Conservation (phyloP, 2,888 invertebrate genomes). For the Elmis aenea region DNA sequence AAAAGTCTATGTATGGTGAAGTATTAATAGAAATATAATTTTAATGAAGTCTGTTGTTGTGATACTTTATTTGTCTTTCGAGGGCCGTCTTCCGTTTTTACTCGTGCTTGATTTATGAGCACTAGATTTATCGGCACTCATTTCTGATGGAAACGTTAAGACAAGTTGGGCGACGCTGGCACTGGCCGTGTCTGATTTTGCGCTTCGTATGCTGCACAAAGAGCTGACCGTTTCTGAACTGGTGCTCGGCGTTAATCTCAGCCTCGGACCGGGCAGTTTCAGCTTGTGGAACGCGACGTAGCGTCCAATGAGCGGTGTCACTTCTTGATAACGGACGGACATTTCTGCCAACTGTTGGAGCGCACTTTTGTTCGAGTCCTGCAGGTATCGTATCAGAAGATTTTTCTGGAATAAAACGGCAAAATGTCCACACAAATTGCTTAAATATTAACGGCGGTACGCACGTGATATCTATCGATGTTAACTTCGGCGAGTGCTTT, state of each 20-base stretch:
- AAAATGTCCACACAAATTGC: too few relatives aligned
- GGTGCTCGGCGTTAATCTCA: conserved; percentile 15
- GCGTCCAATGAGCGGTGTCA: conserved; percentile 33
- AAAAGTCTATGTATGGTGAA: too few relatives aligned
- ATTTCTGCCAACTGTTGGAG: conserved; percentile 55
- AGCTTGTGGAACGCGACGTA: conserved; percentile 35
- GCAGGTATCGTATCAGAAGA: conserved; percentile 53
- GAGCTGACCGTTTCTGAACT: conserved; percentile 19
- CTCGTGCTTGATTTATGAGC: too few relatives aligned
- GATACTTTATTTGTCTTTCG: background rate
- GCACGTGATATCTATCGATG: too few relatives aligned
- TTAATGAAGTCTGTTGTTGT: background rate
- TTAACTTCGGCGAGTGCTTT: too few relatives aligned
- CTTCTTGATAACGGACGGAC: conserved; percentile 33
- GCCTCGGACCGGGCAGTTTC: conserved; percentile 27
- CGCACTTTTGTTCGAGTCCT: conserved; percentile 53
- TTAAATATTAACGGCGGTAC: too few relatives aligned
- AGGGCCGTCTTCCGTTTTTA: background rate
- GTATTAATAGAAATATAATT: background rate
- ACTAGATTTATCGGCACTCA: too few relatives aligned
- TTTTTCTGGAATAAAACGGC: conserved; percentile 49
- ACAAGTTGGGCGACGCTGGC: background rate
- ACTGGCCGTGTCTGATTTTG: conserved; percentile 7
- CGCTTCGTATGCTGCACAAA: conserved; percentile 9
- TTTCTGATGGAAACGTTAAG: background rate